These are phyloP conservation scores for Eulemur coronatus DNA, from an alignment of 2,797 vertebrate species.

Conservation along the genomic window DNA sequence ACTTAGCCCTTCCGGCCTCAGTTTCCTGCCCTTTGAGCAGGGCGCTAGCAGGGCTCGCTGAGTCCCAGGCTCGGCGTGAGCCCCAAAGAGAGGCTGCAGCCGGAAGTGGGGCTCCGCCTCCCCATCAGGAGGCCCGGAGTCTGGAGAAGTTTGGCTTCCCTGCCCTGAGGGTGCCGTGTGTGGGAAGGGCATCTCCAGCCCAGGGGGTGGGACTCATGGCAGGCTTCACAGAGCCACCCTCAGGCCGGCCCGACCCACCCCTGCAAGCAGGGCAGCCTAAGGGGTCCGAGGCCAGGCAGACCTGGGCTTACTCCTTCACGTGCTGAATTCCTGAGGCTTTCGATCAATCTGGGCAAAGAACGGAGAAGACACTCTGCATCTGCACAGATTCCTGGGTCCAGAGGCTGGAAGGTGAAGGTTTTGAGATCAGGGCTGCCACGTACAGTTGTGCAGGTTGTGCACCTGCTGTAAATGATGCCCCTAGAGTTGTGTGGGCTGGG, in stretches of 20 bases:
- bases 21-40: not conserved
- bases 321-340: not conserved
- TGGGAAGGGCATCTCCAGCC: not conserved
- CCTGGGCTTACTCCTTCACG: not conserved
- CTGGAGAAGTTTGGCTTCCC: not conserved
- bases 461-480: not conserved
- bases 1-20: not conserved
- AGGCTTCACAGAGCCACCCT: not conserved
- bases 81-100: not conserved
- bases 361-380: not conserved
- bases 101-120: not conserved
- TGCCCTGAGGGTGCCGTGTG: not conserved
- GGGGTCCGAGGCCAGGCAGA: too few relatives aligned
- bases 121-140: not conserved
- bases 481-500: not conserved
- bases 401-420: not conserved
- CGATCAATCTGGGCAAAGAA: not conserved
- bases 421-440: not conserved
- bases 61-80: not conserved
- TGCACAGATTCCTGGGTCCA: not conserved
- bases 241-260: not conserved
- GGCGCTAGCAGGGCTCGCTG: not conserved
- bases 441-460: not conserved
- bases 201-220: not conserved
- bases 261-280: too few relatives aligned